These are phyloP conservation scores for Hermaeophaga mercurialis DNA, from an alignment of 2,888 invertebrate genomes.

Conservation along the genomic window DNA sequence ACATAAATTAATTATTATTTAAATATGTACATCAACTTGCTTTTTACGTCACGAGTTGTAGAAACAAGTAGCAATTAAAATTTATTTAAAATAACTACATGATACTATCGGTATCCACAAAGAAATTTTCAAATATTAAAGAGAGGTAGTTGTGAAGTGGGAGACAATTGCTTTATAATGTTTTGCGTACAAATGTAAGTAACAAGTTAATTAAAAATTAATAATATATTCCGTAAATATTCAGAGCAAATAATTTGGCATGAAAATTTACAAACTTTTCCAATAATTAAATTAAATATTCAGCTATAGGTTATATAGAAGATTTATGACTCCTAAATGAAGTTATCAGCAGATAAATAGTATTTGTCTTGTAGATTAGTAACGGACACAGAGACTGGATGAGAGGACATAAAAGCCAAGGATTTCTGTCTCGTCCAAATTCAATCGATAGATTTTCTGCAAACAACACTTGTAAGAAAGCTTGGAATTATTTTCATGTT, in stretches of 20 bases:
- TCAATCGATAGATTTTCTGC: constrained; percentile 14
- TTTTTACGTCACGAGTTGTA: not conserved
- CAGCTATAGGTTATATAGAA: no score
- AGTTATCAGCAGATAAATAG: not conserved
- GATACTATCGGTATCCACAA: not conserved
- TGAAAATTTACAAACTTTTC: no score
- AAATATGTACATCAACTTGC: not conserved
- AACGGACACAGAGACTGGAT: not conserved
- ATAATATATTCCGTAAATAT: no score
- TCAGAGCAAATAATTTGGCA: no score
- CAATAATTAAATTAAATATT: no score
- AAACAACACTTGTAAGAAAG: no score
- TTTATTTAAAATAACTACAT: no score
- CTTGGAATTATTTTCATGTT: no score
- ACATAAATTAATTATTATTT: not conserved
- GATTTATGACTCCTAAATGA: not conserved
- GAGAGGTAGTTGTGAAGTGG: no score
- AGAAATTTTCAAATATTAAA: not conserved
- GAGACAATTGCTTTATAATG: no score
- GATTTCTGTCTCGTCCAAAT: constrained; percentile 21
- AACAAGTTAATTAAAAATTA: no score
- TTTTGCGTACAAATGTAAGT: no score
- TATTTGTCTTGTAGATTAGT: constrained; percentile 2
- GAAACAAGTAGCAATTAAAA: not conserved
- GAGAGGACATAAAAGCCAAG: constrained; percentile 11